These are phyloP conservation scores for Cantharis rufa DNA, from an alignment of 2,888 invertebrate genomes.

Conservation along the genomic window DNA sequence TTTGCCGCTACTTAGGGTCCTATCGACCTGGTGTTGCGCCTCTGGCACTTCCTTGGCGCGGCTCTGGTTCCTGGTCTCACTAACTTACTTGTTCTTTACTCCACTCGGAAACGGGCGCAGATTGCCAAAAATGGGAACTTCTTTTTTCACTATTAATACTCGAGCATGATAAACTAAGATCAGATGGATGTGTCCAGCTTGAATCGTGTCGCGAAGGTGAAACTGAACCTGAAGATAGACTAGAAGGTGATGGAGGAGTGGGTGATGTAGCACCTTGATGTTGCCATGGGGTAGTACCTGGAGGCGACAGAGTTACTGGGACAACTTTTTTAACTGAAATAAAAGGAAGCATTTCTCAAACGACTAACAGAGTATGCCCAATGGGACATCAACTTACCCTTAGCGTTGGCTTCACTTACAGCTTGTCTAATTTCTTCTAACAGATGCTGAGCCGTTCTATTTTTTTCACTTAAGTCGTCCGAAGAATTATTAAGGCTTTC, in stretches of 20 bases:
- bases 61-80: not conserved
- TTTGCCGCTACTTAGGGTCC: not conserved
- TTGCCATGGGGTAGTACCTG: slow-evolving; percentile 68
- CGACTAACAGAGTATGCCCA: not conserved
- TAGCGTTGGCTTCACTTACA: slow-evolving; percentile 84
- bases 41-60: not conserved
- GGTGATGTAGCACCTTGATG: slow-evolving; percentile 58
- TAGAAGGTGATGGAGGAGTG: slow-evolving; percentile 67
- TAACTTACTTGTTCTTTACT: slow-evolving; percentile 71
- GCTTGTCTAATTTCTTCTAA: slow-evolving; percentile 88
- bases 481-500: slow-evolving; percentile 61
- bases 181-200: slow-evolving; percentile 60
- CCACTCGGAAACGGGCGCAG: slow-evolving; percentile 76
- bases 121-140: slow-evolving; percentile 68
- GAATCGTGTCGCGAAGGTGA: slow-evolving; percentile 59
- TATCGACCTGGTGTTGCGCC: not conserved
- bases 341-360: slow-evolving; percentile 1
- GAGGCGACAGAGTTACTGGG: slow-evolving; percentile 65
- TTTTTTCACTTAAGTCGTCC: slow-evolving; percentile 64
- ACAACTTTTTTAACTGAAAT: slow-evolving; percentile 67
- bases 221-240: slow-evolving; percentile 65
- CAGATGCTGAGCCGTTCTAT: slow-evolving; percentile 74
- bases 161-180: slow-evolving; percentile 63
- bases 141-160: slow-evolving; percentile 68
- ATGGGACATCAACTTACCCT: slow-evolving; percentile 62